Evolutionary conservation across 2,797 vertebrate genomes (phyloP), one percentile per base, ranked within the genome.

Genomic region (Pangasius macronema): DNA sequence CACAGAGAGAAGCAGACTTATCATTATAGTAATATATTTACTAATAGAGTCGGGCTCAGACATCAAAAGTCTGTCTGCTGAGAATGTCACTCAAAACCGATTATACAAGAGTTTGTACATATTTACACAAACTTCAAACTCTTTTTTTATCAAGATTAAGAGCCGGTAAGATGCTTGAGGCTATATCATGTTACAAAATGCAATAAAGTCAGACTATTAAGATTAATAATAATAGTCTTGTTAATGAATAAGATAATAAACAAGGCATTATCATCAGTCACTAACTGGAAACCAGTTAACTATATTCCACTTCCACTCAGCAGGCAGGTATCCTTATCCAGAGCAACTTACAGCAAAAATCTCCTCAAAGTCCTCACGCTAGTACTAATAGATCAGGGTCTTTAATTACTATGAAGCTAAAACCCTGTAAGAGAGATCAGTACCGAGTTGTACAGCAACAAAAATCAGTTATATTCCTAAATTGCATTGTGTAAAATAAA

Each of bases 1-100:
- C 46, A 92, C 90, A 87, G 82, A 91, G 88, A 90, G 91, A 90
- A 89, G 90, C 91, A 91, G 90, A 92, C 90, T 92, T 93, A 93
- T 94, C 92, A 88, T 90, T 88, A 86, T 86, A 75, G 84, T n/a
- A n/a, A n/a, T n/a, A n/a, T n/a, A n/a, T n/a, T n/a, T n/a, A n/a
- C n/a, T 93, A 93, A 88, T 57, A 91, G 89, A 89, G 88, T 33
- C 83, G 81, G 79, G 86, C 87, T 89, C 87, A 84, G 87, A 90
- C 89, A 90, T 91, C 89, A 88, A 85, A 90, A 88, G 87, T 85
- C 85, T 90, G 87, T 91, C 90, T 90, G 89, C 83, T 84, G 83
- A 87, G 83, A 55, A 88, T 77, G 90, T 91, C 90, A 90, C 72
- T 90, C 89, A 91, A 89, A 90, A 81, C 77, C n/a, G 67, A 22